Conservation (phyloP, 2,888 invertebrate species). For the Clepsis dumicolana region DNA sequence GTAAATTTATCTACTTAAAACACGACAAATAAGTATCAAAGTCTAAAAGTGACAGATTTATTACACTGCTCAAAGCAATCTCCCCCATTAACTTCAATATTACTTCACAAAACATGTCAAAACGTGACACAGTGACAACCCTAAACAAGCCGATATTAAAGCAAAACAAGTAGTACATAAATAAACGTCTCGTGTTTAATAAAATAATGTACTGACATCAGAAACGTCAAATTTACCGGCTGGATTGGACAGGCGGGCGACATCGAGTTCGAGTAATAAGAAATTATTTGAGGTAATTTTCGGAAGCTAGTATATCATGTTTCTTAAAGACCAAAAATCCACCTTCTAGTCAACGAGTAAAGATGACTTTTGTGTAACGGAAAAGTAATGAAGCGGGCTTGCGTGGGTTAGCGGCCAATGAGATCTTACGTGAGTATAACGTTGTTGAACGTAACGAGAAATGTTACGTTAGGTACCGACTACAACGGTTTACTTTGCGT, state of each 20-base stretch:
- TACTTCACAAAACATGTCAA: neutral
- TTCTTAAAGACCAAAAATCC: neutral
- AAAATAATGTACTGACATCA: neutral
- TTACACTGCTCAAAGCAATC: neutral
- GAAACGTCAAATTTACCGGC: slow-evolving; percentile 1
- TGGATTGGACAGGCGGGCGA: neutral
- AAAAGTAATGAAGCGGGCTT: neutral
- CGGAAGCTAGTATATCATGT: neutral
- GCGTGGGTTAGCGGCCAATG: slow-evolving; percentile 3
- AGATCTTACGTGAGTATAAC: slow-evolving; percentile 11
- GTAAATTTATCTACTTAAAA: too few relatives aligned
- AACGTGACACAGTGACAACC: neutral
- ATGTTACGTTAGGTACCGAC: neutral
- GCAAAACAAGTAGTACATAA: neutral
- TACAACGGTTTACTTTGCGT: neutral
- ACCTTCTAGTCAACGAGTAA: neutral
- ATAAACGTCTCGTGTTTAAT: neutral
- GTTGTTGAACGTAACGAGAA: slow-evolving; percentile 2
- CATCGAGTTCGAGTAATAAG: slow-evolving; percentile 1
- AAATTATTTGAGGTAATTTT: neutral
- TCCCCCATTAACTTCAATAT: neutral
- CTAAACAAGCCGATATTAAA: neutral
- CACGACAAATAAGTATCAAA: neutral
- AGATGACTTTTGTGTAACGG: neutral
- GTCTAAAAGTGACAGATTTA: neutral